Percentiles rank a stretch among this genome's conserved stretches.
phyloP scores from a whole-genome alignment of 2,888 invertebrate species.

The Drosophila glabriapex region DNA sequence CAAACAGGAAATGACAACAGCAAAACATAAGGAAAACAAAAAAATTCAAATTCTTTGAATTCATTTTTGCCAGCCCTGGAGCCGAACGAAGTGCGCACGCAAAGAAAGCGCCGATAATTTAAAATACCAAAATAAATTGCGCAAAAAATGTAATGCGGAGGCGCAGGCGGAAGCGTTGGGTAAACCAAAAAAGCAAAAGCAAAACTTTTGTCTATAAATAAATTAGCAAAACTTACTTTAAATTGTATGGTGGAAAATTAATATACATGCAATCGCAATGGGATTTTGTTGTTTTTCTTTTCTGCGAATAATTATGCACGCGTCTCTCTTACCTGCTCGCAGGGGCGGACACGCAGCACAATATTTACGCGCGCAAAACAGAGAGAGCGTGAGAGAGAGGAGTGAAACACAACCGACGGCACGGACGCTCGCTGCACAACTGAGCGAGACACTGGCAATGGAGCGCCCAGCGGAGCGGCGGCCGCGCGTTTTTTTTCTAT shows the following conservation, averaged over 20 bases:
- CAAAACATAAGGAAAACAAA: constrained; percentile 13
- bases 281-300: neutral
- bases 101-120: constrained; percentile 59
- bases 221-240: constrained; percentile 46
- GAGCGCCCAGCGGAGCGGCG: constrained; percentile 75
- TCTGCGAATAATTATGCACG: constrained; percentile 52
- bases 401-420: constrained; percentile 67
- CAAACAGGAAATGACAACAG: constrained; percentile 24
- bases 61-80: constrained; percentile 54
- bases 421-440: constrained; percentile 80
- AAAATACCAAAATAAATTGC: constrained; percentile 72
- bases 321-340: constrained; percentile 69
- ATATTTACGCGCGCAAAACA: constrained; percentile 74
- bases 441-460: constrained; percentile 62
- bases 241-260: constrained; percentile 32
- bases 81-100: constrained; percentile 41
- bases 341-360: constrained; percentile 57
- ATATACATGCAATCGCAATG: constrained; percentile 25
- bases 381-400: constrained; percentile 40
- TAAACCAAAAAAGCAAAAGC: constrained; percentile 30
- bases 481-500: constrained; percentile 56
- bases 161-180: constrained; percentile 6
- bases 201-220: constrained; percentile 67
- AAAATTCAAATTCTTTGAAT: constrained; percentile 18
- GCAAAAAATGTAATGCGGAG: constrained; percentile 46